Evolutionary conservation across 2,797 vertebrate species (phyloP).

Genomic region (Masticophis lateralis): DNA sequence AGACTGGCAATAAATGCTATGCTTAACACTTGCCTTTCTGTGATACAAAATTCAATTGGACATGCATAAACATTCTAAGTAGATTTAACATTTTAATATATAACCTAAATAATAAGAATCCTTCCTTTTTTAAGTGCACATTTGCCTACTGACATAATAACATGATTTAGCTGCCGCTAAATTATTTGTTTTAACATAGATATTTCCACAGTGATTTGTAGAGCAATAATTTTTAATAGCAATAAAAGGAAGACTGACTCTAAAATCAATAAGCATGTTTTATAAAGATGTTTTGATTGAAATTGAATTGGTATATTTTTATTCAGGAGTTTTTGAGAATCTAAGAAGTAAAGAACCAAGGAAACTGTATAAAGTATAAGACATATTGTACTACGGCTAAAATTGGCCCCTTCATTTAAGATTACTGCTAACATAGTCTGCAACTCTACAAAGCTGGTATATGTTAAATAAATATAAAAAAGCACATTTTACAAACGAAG

Average conservation of each 20-base stretch:
- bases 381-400: background rate
- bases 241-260: background rate
- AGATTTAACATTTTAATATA: background rate
- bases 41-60: background rate
- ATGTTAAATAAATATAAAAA: background rate
- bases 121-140: background rate
- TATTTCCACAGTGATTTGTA: conserved; percentile 22
- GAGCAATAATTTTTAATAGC: background rate
- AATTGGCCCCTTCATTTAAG: background rate
- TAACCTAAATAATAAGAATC: background rate
- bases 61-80: background rate
- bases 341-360: too few species aligned
- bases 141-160: background rate
- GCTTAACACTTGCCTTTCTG: background rate
- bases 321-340: background rate
- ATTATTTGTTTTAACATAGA: conserved; percentile 37
- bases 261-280: background rate
- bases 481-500: background rate
- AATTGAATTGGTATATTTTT: background rate
- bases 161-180: background rate
- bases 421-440: background rate
- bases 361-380: background rate
- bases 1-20: background rate
- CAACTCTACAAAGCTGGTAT: background rate
- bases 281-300: conserved; percentile 33